Conservation (phyloP, 2,113 vertebrate genomes). For the Pseudopodoces humilis region DNA sequence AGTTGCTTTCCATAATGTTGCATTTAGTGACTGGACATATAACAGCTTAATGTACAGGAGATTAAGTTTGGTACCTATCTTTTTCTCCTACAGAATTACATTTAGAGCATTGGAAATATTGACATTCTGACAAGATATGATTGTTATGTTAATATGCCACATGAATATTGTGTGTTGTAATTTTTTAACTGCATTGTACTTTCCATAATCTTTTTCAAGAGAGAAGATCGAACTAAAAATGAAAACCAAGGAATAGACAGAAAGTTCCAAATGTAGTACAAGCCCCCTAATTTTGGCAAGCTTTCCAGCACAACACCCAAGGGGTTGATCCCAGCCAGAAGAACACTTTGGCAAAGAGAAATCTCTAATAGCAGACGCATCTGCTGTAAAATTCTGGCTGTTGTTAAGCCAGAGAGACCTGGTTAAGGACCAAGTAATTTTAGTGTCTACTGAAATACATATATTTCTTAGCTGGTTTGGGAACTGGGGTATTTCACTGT, state of each 20-base stretch:
- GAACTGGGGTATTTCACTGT: constrained; percentile 17
- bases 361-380: constrained; percentile 25
- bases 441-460: constrained; percentile 2
- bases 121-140: not conserved
- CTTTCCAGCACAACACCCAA: not conserved
- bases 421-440: constrained; percentile 11
- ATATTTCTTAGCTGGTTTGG: not conserved
- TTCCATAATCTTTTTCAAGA: not conserved
- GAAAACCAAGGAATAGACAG: not conserved
- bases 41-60: not conserved
- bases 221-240: not conserved
- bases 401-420: constrained; percentile 16
- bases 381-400: constrained; percentile 53
- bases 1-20: not conserved
- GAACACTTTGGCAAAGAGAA: constrained; percentile 41
- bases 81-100: not conserved
- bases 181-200: not conserved
- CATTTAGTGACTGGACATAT: not conserved
- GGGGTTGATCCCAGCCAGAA: constrained; percentile 22
- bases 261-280: not conserved
- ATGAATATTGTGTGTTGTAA: not conserved
- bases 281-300: not conserved
- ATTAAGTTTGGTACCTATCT: not conserved
- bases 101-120: not conserved
- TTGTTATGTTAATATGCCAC: not conserved